Conservation (phyloP, 2,113 vertebrate species). For the Chloropsis cyanopogon region DNA sequence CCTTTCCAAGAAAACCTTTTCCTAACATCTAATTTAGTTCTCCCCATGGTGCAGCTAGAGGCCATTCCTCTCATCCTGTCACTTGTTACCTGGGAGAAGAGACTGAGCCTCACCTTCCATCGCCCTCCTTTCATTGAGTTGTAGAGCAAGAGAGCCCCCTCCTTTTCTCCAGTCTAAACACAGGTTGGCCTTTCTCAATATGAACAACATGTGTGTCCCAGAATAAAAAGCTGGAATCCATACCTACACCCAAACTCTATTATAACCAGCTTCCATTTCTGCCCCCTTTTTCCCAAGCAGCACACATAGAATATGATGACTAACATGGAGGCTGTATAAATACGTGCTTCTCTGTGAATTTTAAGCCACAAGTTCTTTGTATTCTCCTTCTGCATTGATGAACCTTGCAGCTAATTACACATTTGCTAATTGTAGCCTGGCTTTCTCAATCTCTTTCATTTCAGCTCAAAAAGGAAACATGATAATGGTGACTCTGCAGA, state of each 20-base stretch:
- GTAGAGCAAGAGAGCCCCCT: neutral
- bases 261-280: neutral
- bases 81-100: neutral
- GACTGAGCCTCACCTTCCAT: too few relatives aligned
- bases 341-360: neutral
- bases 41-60: neutral
- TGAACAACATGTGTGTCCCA: accelerated
- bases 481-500: slow-evolving; percentile 33
- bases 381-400: neutral
- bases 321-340: neutral
- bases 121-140: neutral
- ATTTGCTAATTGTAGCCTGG: slow-evolving; percentile 15
- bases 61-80: neutral
- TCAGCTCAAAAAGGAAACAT: neutral
- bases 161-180: neutral
- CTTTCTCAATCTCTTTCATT: slow-evolving; percentile 41
- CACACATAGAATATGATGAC: neutral
- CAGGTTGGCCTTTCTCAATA: neutral
- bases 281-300: neutral
- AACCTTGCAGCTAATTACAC: neutral
- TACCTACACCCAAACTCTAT: neutral
- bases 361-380: neutral
- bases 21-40: neutral
- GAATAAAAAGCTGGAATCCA: neutral
- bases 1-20: neutral